Evolutionary conservation across 2,888 invertebrate species (phyloP), one percentile per base, ranked within the genome.

Genomic region (Eudemis profundana): DNA sequence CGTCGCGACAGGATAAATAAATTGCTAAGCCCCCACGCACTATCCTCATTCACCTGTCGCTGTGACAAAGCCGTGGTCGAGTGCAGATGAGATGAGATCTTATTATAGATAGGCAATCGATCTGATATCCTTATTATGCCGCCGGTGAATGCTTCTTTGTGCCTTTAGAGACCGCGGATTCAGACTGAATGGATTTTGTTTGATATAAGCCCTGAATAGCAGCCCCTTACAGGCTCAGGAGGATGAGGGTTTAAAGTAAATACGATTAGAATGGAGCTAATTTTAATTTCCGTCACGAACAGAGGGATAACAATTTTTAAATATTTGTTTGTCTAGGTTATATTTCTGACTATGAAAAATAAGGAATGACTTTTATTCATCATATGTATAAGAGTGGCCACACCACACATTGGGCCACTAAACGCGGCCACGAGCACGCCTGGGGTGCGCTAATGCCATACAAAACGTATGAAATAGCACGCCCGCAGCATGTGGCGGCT

Each of bases 81-180:
- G 79, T 78, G 72, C 71, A 76, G 72, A 73, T 73, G 72, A 77
- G 74, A 78, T 77, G 73, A 81, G 85, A 84, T 84, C 84, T 82
- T 82, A 84, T 84, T 84, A 84, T 81, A 84, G 85, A 84, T 84
- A 73, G 74, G 71, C 51, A 60, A 61, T 63, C 59, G 64, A 61
- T 57, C 54, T 29, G 66, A 67, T 62, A 69, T 59, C 65, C 46
- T 61, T 66, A 64, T 64, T 64, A 56, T 51, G 40, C 65, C 59
- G 57, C 29, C 21, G 53, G 51, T 56, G 59, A 60, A 61, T 38
- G 8, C 49, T 29, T 21, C 19, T 63, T 60, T 51, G 56, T 61
- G 61, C 66, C 64, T 54, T 61, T 40, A 47, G 44, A 49, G 53
- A 19, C 40, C 19, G 10, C 17, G 47, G 36, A 60, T 60, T 53